Base-by-base conservation (phyloP, 1,140 invertebrate genomes). In the Solen grandis region DNA sequence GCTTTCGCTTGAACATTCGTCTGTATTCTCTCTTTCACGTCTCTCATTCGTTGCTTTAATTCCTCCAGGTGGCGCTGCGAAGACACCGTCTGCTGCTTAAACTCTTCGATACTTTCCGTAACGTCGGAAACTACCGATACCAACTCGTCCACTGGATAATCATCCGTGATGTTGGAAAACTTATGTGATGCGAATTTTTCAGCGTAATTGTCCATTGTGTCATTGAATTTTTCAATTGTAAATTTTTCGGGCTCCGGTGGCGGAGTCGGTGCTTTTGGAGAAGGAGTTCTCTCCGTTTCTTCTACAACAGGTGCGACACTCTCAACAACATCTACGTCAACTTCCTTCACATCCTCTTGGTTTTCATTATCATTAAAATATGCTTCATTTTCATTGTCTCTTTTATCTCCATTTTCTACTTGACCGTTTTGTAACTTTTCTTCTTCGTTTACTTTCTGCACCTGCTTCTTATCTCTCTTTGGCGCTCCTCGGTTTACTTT, bases 61-160 rank as follows among this genome's bases (percentile, higher is more conserved):
- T 54, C 59, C 35, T 75, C 62, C 16, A 82, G 63, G 29, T 82
- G 80, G 1, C 41, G 62, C 57, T 82, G 70, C 5, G 80, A 60
- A 19, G 60, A 10, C 29, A 82, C 1, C 27, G 80, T 82, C 8
- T 82, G 62, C 38, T 76, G 62, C 38, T 75, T 74, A 41, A 57
- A 82, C 35, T 82, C 70, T 3, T 82, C 72, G 22, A 82, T 60
- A 8, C 33, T 69, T 1, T 35, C 55, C 8, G 41, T 69, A n/a
- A 82, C 80, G 2, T 75, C 70, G n/a, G 33, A 36, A 1, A 69
- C 35, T 5, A 82, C 33, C 3, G 4, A 33, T 5, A 60, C 36
- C 0, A 82, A 36, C 16, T 74, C 80, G 5, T 76, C 80, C 16
- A 74, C 60, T 13, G 80, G 80, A 33, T 82, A 82, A 55, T 82